Conservation (phyloP, 1,140 invertebrate species). For the Anadara kagoshimensis region DNA sequence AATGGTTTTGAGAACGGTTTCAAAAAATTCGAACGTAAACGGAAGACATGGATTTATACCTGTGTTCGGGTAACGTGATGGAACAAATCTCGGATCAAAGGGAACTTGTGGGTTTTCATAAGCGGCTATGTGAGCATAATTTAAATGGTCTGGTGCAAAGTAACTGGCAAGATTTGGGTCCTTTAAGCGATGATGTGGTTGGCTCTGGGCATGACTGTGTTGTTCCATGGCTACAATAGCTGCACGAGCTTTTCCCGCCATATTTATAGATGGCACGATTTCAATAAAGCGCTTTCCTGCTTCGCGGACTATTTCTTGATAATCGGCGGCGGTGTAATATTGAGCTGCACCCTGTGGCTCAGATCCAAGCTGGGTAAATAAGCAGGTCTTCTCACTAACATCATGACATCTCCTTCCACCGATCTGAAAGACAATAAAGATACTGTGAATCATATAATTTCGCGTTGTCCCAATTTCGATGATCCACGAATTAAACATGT, state of each 20-base stretch:
- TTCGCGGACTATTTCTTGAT: constrained; percentile 54
- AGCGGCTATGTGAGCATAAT: no score
- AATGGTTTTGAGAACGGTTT: constrained; percentile 40
- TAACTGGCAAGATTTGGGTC: not conserved
- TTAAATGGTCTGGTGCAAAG: no score
- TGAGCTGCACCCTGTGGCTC: constrained; percentile 47
- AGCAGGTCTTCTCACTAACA: constrained; percentile 42
- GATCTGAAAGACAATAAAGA: no score
- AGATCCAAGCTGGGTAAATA: constrained; percentile 56
- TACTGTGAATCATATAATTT: no score
- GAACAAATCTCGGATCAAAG: no score
- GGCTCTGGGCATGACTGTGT: constrained; percentile 21
- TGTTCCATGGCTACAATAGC: constrained; percentile 62
- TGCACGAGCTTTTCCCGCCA: constrained; percentile 61
- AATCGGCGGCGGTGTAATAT: constrained; percentile 56
- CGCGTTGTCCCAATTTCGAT: no score
- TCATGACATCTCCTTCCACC: constrained; percentile 58
- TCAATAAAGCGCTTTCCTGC: constrained; percentile 57
- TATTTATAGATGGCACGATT: constrained; percentile 65
- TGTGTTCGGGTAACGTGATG: no score
- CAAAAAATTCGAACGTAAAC: constrained; percentile 56
- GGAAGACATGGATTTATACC: constrained; percentile 64
- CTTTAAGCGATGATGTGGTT: not conserved
- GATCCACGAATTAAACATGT: no score
- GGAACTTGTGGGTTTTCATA: no score